Evolutionary conservation across 1,140 invertebrate species (phyloP).

Genomic region (Heliothis virescens): DNA sequence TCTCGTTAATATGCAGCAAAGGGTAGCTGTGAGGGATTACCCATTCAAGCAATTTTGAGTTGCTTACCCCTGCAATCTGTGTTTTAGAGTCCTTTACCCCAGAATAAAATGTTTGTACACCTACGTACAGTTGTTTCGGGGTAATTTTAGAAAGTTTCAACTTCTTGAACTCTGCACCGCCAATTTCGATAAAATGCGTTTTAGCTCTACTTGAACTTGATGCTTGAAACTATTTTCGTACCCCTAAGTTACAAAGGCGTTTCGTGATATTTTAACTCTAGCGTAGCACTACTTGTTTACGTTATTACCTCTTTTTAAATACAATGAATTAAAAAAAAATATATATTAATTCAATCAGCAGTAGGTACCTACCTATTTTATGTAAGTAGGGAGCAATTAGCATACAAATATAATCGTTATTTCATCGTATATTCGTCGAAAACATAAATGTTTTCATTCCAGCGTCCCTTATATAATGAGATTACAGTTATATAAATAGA

Average conservation of each 20-base stretch:
- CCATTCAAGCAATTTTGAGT: slow-evolving; percentile 37
- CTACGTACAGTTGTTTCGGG: neutral
- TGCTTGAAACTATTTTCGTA: too few relatives aligned
- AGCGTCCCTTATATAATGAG: neutral
- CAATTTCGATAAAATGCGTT: neutral
- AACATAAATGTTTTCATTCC: neutral
- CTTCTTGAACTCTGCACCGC: neutral
- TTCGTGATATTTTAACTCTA: too few relatives aligned
- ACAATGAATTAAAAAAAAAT: too few relatives aligned
- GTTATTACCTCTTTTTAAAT: too few relatives aligned
- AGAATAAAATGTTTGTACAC: neutral
- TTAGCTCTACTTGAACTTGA: too few relatives aligned
- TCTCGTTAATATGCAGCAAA: slow-evolving; percentile 37
- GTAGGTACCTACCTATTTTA: too few relatives aligned
- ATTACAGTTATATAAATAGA: neutral
- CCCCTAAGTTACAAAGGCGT: too few relatives aligned
- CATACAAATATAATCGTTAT: neutral
- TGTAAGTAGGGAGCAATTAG: too few relatives aligned
- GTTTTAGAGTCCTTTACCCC: slow-evolving; percentile 17
- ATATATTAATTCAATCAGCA: too few relatives aligned
- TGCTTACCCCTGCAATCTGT: slow-evolving; percentile 22
- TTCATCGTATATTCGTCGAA: too few relatives aligned
- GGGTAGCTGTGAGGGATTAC: slow-evolving; percentile 38
- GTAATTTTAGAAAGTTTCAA: neutral
- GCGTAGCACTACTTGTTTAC: too few relatives aligned